These are phyloP conservation scores for Ganaspis sp. DNA, from an alignment of 1,140 invertebrate genomes.

Conservation along the genomic window DNA sequence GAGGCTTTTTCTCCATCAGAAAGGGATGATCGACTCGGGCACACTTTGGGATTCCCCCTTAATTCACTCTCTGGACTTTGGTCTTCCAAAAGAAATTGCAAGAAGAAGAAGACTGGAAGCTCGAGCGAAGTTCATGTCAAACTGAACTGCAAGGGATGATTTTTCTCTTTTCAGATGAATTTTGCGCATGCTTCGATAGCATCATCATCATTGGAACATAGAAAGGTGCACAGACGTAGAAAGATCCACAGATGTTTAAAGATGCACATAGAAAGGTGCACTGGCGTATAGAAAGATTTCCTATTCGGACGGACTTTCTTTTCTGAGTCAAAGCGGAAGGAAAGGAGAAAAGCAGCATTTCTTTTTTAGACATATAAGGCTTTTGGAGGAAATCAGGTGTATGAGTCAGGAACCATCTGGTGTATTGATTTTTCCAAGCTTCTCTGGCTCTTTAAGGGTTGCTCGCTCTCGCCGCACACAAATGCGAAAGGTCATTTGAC, in stretches of 20 bases:
- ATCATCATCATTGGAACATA: too few relatives aligned
- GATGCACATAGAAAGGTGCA: too few relatives aligned
- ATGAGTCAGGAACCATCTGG: background rate
- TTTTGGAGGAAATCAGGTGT: background rate
- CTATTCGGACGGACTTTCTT: too few relatives aligned
- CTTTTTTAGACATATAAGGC: background rate
- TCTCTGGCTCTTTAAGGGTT: constrained; percentile 21
- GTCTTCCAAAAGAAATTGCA: background rate
- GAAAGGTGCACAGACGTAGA: too few relatives aligned
- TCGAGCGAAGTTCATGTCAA: background rate
- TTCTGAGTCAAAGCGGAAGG: too few relatives aligned
- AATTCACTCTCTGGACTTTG: background rate
- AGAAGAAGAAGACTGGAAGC: background rate
- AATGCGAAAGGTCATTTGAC: constrained; percentile 14
- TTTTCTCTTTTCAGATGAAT: too few relatives aligned
- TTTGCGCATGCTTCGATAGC: too few relatives aligned
- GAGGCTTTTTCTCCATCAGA: background rate
- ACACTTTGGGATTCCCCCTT: background rate
- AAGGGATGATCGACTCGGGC: constrained; percentile 1
- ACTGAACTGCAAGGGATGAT: background rate
- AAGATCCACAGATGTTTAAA: too few relatives aligned
- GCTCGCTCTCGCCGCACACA: constrained; percentile 10
- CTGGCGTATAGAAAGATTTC: too few relatives aligned
- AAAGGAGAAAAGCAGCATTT: background rate
- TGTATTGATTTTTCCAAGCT: constrained; percentile 7